Evolutionary conservation across 2,888 invertebrate species (phyloP).

Genomic region (Listrodromus nycthemerus): DNA sequence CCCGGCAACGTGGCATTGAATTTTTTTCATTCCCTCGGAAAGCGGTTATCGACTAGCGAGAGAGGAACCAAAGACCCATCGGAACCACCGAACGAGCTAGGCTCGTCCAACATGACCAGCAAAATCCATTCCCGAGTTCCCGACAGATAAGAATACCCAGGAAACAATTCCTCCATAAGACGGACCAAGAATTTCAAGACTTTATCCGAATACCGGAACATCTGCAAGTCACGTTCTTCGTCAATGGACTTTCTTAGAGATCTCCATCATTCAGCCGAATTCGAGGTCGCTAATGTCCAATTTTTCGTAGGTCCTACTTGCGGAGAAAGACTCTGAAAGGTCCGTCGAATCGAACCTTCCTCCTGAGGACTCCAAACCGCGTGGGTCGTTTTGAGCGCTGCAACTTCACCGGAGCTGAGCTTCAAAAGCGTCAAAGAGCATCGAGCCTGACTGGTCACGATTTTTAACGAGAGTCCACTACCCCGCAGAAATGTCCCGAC

Average conservation of each 20-base stretch:
- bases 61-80: neutral
- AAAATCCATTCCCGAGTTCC: neutral
- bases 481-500: neutral
- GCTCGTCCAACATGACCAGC: neutral
- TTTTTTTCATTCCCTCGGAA: neutral
- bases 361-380: neutral
- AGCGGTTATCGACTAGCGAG: neutral
- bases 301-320: too few species aligned
- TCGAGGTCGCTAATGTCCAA: too few species aligned
- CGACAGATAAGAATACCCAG: neutral
- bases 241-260: too few species aligned
- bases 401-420: neutral
- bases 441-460: neutral
- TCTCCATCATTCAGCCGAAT: too few species aligned
- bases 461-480: neutral
- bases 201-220: too few species aligned
- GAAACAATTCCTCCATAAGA: neutral
- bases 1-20: neutral
- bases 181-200: neutral
- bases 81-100: neutral
- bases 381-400: neutral
- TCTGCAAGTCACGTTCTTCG: too few species aligned
- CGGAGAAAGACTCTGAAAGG: neutral
- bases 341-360: neutral
- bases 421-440: neutral